Evolutionary conservation across 1,140 invertebrate species (phyloP), one percentile per base, ranked within the genome.

Genomic region (Pristionchus pacificus): DNA sequence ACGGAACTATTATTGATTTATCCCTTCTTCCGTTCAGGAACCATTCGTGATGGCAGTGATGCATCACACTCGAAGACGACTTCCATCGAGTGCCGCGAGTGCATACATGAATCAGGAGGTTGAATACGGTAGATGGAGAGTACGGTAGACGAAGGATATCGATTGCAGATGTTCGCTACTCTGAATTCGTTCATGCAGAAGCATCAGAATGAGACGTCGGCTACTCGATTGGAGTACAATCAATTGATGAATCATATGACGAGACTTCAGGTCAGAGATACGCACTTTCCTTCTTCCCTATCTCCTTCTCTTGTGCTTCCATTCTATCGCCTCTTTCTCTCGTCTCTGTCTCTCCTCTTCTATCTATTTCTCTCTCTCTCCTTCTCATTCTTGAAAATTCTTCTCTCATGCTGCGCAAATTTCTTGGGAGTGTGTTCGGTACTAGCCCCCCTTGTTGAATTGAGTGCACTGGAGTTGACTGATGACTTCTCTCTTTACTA

Each of bases 211-310:
- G 38, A 19, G 19, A 10, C 38, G 19, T 49, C 38, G 6, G 38
- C 38, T 49, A 49, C 38, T 49, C 38, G 38, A 49, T 19, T 49
- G 6, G 38, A 67, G 38, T n/a, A 49, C 33, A 38, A 67, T 27
- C 2, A 59, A 2, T 67, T 67, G 31, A 25, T 24, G 6, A 19
- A 2, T 14, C 65, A 67, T 27, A 2, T 67, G 33, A 2, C 27
- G 29, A 67, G 49, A 59, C 14, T 58, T 2, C 65, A 67, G 65
- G 65, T n/a, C n/a, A n/a, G n/a, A n/a, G n/a, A n/a, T 49, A 49
- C 19, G 38, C 19, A 6, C 38, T 10, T 49, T 49, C 38, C 19
- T 49, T 49, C 6, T 10, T 49, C 6, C 19, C 38, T 10, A 49
- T 19, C 6, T 49, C 6, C 38, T 49, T 49, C 38, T 49, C 38